These are phyloP conservation scores for Teinopalpus imperialis DNA, from an alignment of 2,888 invertebrate species.

Conservation along the genomic window DNA sequence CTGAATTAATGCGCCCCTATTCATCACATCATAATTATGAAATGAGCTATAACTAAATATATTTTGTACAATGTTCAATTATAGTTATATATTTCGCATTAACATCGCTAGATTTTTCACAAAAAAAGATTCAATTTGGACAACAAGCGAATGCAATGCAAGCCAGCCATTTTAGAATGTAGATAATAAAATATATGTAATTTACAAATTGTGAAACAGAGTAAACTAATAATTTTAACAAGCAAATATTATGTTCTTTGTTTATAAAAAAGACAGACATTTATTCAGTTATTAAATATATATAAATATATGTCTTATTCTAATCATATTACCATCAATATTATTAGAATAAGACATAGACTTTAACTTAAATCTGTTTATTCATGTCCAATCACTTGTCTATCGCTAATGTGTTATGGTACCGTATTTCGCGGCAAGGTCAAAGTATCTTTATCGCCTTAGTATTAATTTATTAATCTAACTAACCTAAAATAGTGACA, in stretches of 20 bases:
- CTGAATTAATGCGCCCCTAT: slow-evolving; percentile 1
- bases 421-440: not conserved
- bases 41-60: not conserved
- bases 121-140: not conserved
- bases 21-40: not conserved
- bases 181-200: slow-evolving; percentile 17
- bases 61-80: not conserved
- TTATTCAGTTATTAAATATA: too few relatives aligned
- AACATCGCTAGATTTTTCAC: not conserved
- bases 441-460: not conserved
- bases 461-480: not conserved
- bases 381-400: too few relatives aligned
- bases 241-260: too few relatives aligned
- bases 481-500: not conserved
- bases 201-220: slow-evolving; percentile 12
- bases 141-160: slow-evolving; percentile 14
- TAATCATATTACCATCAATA: too few relatives aligned
- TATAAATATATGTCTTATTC: too few relatives aligned
- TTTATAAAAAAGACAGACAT: too few relatives aligned
- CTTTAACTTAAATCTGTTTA: too few relatives aligned
- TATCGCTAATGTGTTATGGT: too few relatives aligned
- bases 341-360: too few relatives aligned
- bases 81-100: not conserved
- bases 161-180: slow-evolving; percentile 13
- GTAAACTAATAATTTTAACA: too few relatives aligned